A percentile compares a stretch with the other conserved stretches of the same genome.
These are phyloP conservation scores for Kuschelorhynchus macadamiae DNA, from an alignment of 2,888 invertebrate genomes.

Conservation along the genomic window DNA sequence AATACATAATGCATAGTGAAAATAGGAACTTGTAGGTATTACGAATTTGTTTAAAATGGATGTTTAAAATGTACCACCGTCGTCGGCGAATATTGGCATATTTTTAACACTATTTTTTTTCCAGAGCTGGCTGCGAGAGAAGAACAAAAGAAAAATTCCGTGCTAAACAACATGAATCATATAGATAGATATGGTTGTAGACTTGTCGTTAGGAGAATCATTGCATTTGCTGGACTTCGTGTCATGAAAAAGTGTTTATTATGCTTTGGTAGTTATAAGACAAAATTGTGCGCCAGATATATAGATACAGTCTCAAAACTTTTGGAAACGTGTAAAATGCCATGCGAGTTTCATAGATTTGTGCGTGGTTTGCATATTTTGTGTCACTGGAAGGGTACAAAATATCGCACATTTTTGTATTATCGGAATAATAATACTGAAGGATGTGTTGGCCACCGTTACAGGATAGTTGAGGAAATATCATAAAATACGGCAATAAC, in stretches of 20 bases:
- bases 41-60: too few relatives aligned
- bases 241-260: constrained; percentile 44
- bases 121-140: too few relatives aligned
- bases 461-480: too few relatives aligned
- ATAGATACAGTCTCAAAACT: constrained; percentile 40
- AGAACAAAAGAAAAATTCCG: constrained; percentile 40
- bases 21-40: too few relatives aligned
- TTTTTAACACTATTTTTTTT: too few relatives aligned
- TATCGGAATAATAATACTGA: constrained; percentile 57
- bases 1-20: too few relatives aligned
- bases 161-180: constrained; percentile 28
- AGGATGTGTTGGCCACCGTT: constrained; percentile 45
- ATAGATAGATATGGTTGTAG: constrained; percentile 47
- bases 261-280: constrained; percentile 46
- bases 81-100: too few relatives aligned
- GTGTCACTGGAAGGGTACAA: constrained; percentile 47
- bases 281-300: constrained; percentile 49
- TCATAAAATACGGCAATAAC: too few relatives aligned
- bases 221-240: constrained; percentile 51
- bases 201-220: constrained; percentile 48
- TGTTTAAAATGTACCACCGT: too few relatives aligned
- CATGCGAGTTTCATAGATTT: constrained; percentile 50
- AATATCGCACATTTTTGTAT: constrained; percentile 46
- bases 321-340: constrained; percentile 47
- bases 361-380: constrained; percentile 36